phyloP scores from a whole-genome alignment of 2,797 vertebrate genomes.

The Varecia variegata region DNA sequence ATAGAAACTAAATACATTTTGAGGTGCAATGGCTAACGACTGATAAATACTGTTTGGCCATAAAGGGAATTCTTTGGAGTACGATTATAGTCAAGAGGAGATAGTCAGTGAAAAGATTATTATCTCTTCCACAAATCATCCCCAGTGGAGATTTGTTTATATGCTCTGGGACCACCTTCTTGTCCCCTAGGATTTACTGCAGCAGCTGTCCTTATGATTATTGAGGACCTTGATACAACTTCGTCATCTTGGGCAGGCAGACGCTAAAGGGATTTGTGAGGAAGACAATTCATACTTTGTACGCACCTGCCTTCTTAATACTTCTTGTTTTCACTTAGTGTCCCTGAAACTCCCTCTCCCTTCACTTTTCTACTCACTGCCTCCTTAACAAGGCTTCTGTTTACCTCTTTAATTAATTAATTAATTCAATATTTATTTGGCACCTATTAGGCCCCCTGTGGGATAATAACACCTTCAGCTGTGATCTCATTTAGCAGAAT shows the following conservation, averaged over 20 bases:
- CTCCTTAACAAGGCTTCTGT: conserved; percentile 25
- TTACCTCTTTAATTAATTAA: conserved; percentile 60
- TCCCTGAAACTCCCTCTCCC: neutral
- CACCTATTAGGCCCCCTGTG: conserved; percentile 40
- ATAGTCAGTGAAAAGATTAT: neutral
- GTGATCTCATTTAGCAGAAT: conserved; percentile 61
- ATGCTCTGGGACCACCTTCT: neutral
- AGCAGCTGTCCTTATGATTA: neutral
- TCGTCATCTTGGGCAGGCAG: neutral
- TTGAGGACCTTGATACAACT: neutral
- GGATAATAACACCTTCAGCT: conserved; percentile 63
- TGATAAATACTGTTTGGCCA: neutral
- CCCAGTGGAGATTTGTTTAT: neutral
- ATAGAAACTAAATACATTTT: neutral
- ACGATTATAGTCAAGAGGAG: neutral
- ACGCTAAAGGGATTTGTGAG: neutral
- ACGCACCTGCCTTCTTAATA: neutral
- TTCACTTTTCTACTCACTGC: neutral
- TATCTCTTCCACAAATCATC: neutral
- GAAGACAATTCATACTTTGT: neutral
- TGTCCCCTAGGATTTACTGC: neutral
- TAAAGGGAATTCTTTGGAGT: neutral
- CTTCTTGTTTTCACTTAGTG: neutral
- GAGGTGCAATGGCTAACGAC: neutral
- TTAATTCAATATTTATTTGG: conserved; percentile 68